Evolutionary conservation across 1,140 invertebrate genomes (phyloP).

Genomic region (Drosophila miranda): DNA sequence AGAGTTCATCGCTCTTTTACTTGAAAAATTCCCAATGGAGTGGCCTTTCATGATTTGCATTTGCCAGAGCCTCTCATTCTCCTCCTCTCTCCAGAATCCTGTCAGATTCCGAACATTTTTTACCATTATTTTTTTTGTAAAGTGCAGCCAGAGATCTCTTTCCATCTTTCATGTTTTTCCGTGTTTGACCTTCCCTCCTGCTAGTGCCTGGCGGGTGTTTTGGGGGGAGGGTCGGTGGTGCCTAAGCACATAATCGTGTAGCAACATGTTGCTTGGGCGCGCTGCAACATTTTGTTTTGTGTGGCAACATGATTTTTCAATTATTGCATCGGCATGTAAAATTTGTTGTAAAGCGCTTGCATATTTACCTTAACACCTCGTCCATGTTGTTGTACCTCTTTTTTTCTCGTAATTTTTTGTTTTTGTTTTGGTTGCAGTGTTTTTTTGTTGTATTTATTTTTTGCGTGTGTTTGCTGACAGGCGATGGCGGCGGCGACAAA

Average conservation of each 20-base stretch:
- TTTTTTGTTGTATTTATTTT: too few relatives aligned
- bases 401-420: neutral
- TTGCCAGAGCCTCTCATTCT: too few relatives aligned
- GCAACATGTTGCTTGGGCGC: constrained; percentile 44
- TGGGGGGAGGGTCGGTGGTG: neutral
- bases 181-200: too few relatives aligned
- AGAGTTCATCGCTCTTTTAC: too few relatives aligned
- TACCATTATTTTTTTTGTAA: too few relatives aligned
- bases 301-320: constrained; percentile 72
- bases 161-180: too few relatives aligned
- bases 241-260: constrained; percentile 66
- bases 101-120: too few relatives aligned
- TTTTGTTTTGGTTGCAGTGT: neutral
- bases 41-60: too few relatives aligned
- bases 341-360: constrained; percentile 59
- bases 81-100: too few relatives aligned
- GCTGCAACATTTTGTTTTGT: constrained; percentile 47
- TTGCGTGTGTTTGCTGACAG: constrained; percentile 43
- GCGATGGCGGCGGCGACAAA: constrained; percentile 14
- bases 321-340: constrained; percentile 67
- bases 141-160: too few relatives aligned
- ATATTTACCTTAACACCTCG: constrained; percentile 71
- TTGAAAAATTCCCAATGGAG: too few relatives aligned
- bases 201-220: too few relatives aligned
- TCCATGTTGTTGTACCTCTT: constrained; percentile 22